Percentiles rank a stretch among this genome's conserved stretches.
These are phyloP conservation scores for Panagrolaimus sp. DNA, from an alignment of 1,140 invertebrate species.

Conservation along the genomic window DNA sequence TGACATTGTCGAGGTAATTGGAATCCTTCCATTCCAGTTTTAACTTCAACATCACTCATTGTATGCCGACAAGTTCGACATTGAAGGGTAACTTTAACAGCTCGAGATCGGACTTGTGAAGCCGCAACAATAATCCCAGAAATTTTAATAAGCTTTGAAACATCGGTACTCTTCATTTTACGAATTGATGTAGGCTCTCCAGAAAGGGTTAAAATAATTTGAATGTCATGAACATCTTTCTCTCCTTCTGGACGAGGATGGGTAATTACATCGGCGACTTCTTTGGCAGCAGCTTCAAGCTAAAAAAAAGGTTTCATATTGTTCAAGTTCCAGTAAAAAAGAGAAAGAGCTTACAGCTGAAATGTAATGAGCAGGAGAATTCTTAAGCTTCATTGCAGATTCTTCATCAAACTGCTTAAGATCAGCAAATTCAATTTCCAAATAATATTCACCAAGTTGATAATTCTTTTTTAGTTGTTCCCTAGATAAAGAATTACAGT, in stretches of 20 bases:
- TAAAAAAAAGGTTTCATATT: not conserved
- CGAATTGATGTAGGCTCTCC: conserved; percentile 75
- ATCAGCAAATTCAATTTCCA: conserved; percentile 91
- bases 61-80: conserved; percentile 86
- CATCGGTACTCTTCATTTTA: conserved; percentile 81
- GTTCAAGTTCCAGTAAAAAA: too few species aligned
- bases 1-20: conserved; percentile 85
- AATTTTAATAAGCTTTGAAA: conserved; percentile 86
- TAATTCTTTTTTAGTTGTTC: conserved; percentile 88
- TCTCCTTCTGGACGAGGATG: conserved; percentile 80
- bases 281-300: conserved; percentile 92
- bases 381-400: conserved; percentile 82
- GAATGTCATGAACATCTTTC: conserved; percentile 85
- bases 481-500: conserved; percentile 65
- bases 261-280: conserved; percentile 94
- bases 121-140: conserved; percentile 91
- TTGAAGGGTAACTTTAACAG: conserved; percentile 86
- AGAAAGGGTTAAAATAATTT: conserved; percentile 80
- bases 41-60: conserved; percentile 80
- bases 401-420: conserved; percentile 87
- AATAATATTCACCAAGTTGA: conserved; percentile 79
- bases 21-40: conserved; percentile 92
- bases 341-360: conserved; percentile 65
- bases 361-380: conserved; percentile 84
- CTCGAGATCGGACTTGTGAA: conserved; percentile 86